Base-by-base conservation (phyloP, 2,888 invertebrate genomes). In the Trissolcus japonicus region DNA sequence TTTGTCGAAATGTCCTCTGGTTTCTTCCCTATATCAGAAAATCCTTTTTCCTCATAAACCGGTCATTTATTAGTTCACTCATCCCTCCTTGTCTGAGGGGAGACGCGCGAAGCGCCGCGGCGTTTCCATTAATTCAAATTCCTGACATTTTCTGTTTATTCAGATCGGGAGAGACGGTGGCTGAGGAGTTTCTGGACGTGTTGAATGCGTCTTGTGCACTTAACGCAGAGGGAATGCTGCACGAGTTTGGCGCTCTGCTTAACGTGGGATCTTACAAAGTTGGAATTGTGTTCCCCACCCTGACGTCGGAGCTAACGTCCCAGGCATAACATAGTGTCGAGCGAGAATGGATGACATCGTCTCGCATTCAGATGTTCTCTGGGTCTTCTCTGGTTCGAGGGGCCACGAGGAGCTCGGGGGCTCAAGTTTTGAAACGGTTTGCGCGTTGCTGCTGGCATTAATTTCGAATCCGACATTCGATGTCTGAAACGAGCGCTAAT, bases 301-400 rank as follows among this genome's bases (percentile, higher is more conserved):
- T 41, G 25, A 72, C 60, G 72, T 60, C 48, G 51, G 35, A 61
- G 61, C 65, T 40, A 57, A 59, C 59, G 68, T 63, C 65, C 61
- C 66, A 51, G 48, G 69, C 60, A 57, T 63, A 60, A 72, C 72
- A 62, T 43, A 54, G 56, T 77, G 78, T 69, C 71, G 76, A 73
- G 74, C 69, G 84, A 82, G 80, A 85, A 85, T 84, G 79, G 84
- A 85, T 83, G 85, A 82, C 82, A 83, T 79, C 83, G 83, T 83
- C 79, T 56, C 2, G 65, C 63, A 72, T 72, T 71, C 57, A 46
- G 63, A 63, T 61, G 68, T 61, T 60, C 62, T 50, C 54, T 16
- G 21, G 25, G 41, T 60, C 35, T 25, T 63, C 57, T 25, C 19
- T 19, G 19, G 21, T 51, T 61, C 53, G 57, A 77, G 73, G 57